Conservation (phyloP, 2,113 vertebrate genomes). For the Bufo gargarizans region DNA sequence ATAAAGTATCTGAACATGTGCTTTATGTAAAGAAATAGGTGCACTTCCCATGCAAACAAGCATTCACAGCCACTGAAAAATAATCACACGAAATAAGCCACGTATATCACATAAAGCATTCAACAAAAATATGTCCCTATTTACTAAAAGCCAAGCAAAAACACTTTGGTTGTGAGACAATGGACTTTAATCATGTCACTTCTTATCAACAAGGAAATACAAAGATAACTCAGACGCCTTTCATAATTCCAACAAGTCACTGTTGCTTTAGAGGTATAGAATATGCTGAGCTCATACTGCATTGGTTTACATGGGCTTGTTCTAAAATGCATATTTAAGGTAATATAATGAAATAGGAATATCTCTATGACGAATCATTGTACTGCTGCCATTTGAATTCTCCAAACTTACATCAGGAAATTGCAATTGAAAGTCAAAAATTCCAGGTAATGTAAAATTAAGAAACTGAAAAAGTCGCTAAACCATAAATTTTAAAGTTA, state of each 20-base stretch:
- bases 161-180: background rate
- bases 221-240: background rate
- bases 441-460: too few species aligned
- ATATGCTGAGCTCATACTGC: background rate
- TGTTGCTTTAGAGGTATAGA: background rate
- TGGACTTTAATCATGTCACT: background rate
- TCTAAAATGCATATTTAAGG: background rate
- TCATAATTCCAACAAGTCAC: background rate
- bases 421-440: too few species aligned
- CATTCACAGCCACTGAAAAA: background rate
- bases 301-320: background rate
- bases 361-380: background rate
- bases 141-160: conserved; percentile 7
- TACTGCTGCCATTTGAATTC: too few species aligned
- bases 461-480: too few species aligned
- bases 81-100: background rate
- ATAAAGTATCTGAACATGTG: background rate
- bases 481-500: too few species aligned
- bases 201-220: conserved; percentile 9
- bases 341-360: background rate
- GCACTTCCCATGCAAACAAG: conserved; percentile 13
- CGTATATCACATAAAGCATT: conserved; percentile 8
- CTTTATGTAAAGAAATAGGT: background rate
- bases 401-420: too few species aligned
- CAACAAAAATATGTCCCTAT: background rate